A percentile compares a stretch with the other conserved stretches of the same genome.
Evolutionary conservation across 2,113 vertebrate species (phyloP).

Genomic region (Prietella phreatophila): DNA sequence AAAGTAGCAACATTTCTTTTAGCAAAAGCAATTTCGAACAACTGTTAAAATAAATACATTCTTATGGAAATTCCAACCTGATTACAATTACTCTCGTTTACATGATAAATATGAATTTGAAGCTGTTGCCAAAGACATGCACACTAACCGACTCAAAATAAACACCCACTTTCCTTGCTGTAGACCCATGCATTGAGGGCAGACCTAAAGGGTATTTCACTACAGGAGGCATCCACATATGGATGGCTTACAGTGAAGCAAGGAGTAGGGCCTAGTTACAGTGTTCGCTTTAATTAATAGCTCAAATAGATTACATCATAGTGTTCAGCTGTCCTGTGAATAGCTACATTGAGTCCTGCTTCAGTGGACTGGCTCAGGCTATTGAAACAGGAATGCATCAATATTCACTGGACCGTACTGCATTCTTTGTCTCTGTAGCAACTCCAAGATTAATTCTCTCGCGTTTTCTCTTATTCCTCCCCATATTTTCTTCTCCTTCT

Average conservation of each 20-base stretch:
- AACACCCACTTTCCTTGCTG: constrained; percentile 32
- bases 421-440: constrained; percentile 56
- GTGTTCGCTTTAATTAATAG: constrained; percentile 59
- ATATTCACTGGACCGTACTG: constrained; percentile 55
- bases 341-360: constrained; percentile 57
- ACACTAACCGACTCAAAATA: constrained; percentile 26
- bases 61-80: not conserved
- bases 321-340: constrained; percentile 60
- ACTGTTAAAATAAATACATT: not conserved
- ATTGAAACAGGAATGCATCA: constrained; percentile 62
- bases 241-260: constrained; percentile 28
- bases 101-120: not conserved
- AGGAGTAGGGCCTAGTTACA: constrained; percentile 35
- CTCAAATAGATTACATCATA: constrained; percentile 57
- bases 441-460: constrained; percentile 50
- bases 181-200: constrained; percentile 22
- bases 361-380: constrained; percentile 54
- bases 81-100: not conserved
- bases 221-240: constrained; percentile 14
- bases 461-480: constrained; percentile 23
- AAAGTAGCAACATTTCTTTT: not conserved
- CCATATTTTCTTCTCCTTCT: constrained; percentile 9
- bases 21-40: not conserved
- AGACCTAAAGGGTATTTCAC: constrained; percentile 30
- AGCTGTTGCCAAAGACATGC: not conserved